phyloP scores from a whole-genome alignment of 2,797 vertebrate species.

The Sorex maritimensis region DNA sequence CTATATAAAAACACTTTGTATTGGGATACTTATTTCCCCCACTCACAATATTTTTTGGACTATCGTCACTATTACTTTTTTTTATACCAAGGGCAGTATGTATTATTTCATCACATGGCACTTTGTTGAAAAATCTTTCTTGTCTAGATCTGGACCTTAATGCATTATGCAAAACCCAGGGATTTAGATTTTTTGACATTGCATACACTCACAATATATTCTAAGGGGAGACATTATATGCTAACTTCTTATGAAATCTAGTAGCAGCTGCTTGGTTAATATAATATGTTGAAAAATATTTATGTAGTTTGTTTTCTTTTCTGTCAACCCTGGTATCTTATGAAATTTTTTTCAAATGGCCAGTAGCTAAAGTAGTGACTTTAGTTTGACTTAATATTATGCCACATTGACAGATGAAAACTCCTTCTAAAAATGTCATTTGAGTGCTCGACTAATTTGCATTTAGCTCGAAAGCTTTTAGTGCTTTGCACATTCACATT shows the following conservation, averaged over 20 bases:
- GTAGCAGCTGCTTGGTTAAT: slow-evolving; percentile 94
- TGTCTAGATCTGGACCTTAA: slow-evolving; percentile 93
- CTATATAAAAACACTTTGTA: slow-evolving; percentile 68
- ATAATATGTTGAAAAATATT: slow-evolving; percentile 95
- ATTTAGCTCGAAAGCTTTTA: slow-evolving; percentile 96
- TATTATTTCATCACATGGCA: slow-evolving; percentile 92
- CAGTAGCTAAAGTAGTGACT: slow-evolving; percentile 94
- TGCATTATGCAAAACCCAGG: slow-evolving; percentile 94
- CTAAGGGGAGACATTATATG: slow-evolving; percentile 93
- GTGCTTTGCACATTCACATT: slow-evolving; percentile 97
- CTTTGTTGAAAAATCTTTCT: slow-evolving; percentile 93
- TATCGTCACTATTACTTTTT: slow-evolving; percentile 77
- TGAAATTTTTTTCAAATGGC: slow-evolving; percentile 93
- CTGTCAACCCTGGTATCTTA: slow-evolving; percentile 93
- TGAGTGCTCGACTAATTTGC: slow-evolving; percentile 93
- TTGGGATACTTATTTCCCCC: slow-evolving; percentile 69
- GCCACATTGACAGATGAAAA: slow-evolving; percentile 94
- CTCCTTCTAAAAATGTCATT: slow-evolving; percentile 94
- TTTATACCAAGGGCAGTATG: slow-evolving; percentile 85
- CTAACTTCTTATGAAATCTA: slow-evolving; percentile 93
- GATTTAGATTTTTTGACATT: slow-evolving; percentile 93
- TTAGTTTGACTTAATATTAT: slow-evolving; percentile 94
- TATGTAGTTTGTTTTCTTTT: slow-evolving; percentile 94
- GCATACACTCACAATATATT: slow-evolving; percentile 92
- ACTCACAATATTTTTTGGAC: slow-evolving; percentile 85